Conservation (phyloP, 2,113 vertebrate genomes). For the Pontoporia blainvillei region DNA sequence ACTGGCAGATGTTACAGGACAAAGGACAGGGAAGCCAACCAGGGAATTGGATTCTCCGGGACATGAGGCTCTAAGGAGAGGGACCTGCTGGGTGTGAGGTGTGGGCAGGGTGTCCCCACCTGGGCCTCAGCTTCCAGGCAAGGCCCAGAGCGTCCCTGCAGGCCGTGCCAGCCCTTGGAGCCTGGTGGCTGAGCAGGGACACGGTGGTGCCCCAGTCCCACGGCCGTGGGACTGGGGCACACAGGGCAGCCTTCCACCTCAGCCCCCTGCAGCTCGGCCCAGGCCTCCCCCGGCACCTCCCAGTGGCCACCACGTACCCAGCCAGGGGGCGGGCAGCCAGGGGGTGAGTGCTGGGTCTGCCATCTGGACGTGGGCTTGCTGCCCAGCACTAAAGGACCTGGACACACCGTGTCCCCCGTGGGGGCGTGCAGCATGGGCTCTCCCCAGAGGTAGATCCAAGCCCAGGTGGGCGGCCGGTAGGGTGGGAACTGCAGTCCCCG, state of each 20-base stretch:
- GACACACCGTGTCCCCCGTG: rapidly evolving
- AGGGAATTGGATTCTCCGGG: not conserved
- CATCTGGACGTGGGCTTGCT: rapidly evolving
- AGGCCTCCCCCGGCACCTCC: not conserved
- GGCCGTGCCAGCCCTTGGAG: not conserved
- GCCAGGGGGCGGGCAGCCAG: rapidly evolving
- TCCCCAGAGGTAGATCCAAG: not conserved
- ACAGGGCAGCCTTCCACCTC: not conserved
- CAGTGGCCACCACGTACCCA: rapidly evolving
- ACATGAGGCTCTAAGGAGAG: not conserved
- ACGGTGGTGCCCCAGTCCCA: too few species aligned
- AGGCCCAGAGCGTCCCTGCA: not conserved
- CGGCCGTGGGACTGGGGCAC: rapidly evolving
- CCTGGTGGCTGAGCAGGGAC: not conserved
- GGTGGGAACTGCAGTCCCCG: rapidly evolving
- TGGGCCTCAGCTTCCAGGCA: not conserved
- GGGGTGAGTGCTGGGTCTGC: not conserved
- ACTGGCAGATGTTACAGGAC: not conserved
- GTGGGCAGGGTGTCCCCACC: not conserved
- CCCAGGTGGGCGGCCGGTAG: rapidly evolving
- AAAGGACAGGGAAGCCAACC: not conserved
- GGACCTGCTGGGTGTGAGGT: not conserved
- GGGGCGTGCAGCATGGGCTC: rapidly evolving
- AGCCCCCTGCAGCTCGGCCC: not conserved
- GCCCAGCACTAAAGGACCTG: rapidly evolving